These are phyloP conservation scores for Poeciliopsis paucimaculata DNA, from an alignment of 2,797 vertebrate species.

Conservation along the genomic window DNA sequence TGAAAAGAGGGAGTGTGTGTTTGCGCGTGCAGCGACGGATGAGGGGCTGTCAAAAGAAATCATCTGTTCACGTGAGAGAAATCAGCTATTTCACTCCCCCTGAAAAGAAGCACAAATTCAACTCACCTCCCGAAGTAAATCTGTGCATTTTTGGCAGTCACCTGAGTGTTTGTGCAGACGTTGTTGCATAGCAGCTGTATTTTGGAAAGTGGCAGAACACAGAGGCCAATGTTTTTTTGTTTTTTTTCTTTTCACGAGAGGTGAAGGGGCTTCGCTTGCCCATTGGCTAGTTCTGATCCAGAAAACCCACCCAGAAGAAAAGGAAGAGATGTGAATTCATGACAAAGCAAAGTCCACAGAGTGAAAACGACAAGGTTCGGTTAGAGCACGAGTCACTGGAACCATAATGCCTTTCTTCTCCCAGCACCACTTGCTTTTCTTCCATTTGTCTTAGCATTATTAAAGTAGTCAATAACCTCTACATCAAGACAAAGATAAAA, in stretches of 20 bases:
- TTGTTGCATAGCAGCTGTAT: slow-evolving; percentile 86
- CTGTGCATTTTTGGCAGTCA: slow-evolving; percentile 72
- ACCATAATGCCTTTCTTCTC: neutral
- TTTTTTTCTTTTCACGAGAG: slow-evolving; percentile 46
- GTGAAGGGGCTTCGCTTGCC: slow-evolving; percentile 27
- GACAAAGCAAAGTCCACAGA: slow-evolving; percentile 64
- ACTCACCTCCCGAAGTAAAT: slow-evolving; percentile 30
- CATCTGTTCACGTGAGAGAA: slow-evolving; percentile 44
- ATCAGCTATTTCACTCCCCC: slow-evolving; percentile 41
- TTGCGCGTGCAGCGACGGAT: slow-evolving; percentile 16
- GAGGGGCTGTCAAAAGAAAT: slow-evolving; percentile 58
- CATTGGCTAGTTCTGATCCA: slow-evolving; percentile 50
- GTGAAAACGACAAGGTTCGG: slow-evolving; percentile 38
- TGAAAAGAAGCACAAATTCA: slow-evolving; percentile 19
- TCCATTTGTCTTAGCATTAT: neutral
- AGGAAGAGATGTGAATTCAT: slow-evolving; percentile 65
- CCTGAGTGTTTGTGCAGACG: slow-evolving; percentile 78
- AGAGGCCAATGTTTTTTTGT: slow-evolving; percentile 73
- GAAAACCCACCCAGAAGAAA: slow-evolving; percentile 61
- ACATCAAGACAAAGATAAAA: neutral
- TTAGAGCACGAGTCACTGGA: slow-evolving; percentile 29
- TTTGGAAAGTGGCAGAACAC: slow-evolving; percentile 80
- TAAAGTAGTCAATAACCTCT: neutral
- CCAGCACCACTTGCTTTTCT: neutral
- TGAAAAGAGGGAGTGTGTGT: slow-evolving; percentile 30